Evolutionary conservation across 2,113 vertebrate genomes (phyloP).

Genomic region (Sylvicapra grimmia): DNA sequence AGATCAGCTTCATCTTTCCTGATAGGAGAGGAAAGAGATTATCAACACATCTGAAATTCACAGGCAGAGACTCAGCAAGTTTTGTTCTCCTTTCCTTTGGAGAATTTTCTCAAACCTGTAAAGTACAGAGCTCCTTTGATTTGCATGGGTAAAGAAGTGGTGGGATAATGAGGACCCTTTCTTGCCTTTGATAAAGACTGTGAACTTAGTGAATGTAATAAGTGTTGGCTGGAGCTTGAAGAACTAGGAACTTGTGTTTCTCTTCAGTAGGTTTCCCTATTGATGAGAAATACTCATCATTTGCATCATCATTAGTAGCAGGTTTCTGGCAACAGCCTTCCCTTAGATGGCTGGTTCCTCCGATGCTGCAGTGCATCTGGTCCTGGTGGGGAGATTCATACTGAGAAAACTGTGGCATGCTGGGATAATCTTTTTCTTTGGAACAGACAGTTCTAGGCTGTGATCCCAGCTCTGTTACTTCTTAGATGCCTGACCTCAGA

Average conservation of each 20-base stretch:
- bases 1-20: conserved; percentile 69
- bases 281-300: neutral
- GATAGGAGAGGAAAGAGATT: conserved; percentile 24
- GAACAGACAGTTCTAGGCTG: neutral
- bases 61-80: neutral
- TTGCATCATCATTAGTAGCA: neutral
- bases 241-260: neutral
- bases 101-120: neutral
- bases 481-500: neutral
- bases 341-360: neutral
- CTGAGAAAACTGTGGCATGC: neutral
- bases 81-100: neutral
- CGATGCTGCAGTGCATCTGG: neutral
- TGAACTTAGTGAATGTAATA: neutral
- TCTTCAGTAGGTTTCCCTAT: neutral
- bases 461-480: neutral
- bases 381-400: neutral
- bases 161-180: neutral
- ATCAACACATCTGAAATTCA: conserved; percentile 41
- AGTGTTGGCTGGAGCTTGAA: neutral
- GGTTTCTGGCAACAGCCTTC: neutral
- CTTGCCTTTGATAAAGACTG: neutral
- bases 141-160: neutral
- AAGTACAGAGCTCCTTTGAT: neutral
- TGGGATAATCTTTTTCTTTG: conserved; percentile 6